A percentile compares a stretch with the other conserved stretches of the same genome.
These are phyloP conservation scores for Germaria angustata DNA, from an alignment of 2,888 invertebrate species.

Conservation along the genomic window DNA sequence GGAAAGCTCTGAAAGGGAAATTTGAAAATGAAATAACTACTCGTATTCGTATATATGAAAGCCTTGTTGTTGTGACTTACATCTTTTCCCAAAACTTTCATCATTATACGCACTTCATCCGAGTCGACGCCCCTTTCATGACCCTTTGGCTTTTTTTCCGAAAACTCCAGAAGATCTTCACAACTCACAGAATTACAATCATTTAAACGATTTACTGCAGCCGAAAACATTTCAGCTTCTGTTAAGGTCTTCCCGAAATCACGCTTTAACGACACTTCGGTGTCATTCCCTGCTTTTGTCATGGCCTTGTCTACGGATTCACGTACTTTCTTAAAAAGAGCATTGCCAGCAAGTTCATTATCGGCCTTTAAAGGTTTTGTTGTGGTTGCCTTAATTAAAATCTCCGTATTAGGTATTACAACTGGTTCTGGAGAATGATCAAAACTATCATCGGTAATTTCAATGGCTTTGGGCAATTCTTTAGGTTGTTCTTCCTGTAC, in stretches of 20 bases:
- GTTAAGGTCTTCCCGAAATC: conserved; percentile 68
- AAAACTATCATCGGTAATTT: conserved; percentile 60
- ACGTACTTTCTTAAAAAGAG: conserved; percentile 79
- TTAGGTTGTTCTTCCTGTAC: conserved; percentile 17
- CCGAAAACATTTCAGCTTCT: conserved; percentile 74
- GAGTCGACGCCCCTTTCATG: conserved; percentile 91
- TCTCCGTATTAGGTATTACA: background rate
- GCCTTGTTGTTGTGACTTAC: no score
- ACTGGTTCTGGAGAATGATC: conserved; percentile 17
- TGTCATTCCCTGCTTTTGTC: conserved; percentile 59
- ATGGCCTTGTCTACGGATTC: conserved; percentile 78
- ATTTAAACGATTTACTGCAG: conserved; percentile 74
- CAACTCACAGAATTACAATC: conserved; percentile 92
- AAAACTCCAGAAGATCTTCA: conserved; percentile 94
- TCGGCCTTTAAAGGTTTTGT: conserved; percentile 41
- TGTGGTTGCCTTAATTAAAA: conserved; percentile 16
- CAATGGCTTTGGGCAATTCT: conserved; percentile 16
- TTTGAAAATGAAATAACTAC: conserved; percentile 1
- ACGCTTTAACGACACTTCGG: background rate
- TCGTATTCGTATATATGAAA: no score
- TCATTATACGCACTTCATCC: conserved; percentile 95
- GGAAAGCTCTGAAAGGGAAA: conserved; percentile 82
- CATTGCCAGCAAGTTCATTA: conserved; percentile 79
- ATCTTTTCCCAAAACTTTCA: conserved; percentile 89
- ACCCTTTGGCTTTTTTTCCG: conserved; percentile 90